These are phyloP conservation scores for Azorinus chamasolen DNA, from an alignment of 2,888 invertebrate genomes.

Conservation along the genomic window DNA sequence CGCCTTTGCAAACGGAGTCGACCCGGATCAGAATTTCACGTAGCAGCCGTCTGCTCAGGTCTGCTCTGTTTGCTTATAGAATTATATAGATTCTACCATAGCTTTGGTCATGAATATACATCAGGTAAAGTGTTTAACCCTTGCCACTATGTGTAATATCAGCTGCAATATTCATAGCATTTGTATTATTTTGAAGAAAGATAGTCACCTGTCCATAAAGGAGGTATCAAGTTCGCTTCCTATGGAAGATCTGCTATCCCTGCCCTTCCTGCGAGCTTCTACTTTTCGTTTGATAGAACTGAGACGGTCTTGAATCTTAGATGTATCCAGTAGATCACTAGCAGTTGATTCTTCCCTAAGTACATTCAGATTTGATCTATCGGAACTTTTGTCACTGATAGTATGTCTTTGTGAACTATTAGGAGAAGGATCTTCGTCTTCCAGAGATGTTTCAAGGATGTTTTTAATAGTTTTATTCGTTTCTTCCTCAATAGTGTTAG, in stretches of 20 bases:
- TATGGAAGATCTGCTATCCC: constrained; percentile 55
- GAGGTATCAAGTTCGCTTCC: constrained; percentile 50
- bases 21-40: too few species aligned
- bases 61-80: too few species aligned
- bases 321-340: constrained; percentile 50
- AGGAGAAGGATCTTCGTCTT: constrained; percentile 45
- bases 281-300: constrained; percentile 64
- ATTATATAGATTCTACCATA: too few species aligned
- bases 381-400: neutral
- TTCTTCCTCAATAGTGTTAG: constrained; percentile 11
- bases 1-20: too few species aligned
- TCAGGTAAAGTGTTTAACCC: too few species aligned
- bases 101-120: too few species aligned
- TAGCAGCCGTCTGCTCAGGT: too few species aligned
- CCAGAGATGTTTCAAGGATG: constrained; percentile 13
- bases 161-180: too few species aligned
- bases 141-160: too few species aligned
- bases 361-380: neutral
- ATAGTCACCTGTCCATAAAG: neutral
- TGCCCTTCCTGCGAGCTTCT: constrained; percentile 49
- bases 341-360: constrained; percentile 55
- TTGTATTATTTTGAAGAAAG: too few species aligned
- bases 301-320: constrained; percentile 42
- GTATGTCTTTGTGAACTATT: neutral
- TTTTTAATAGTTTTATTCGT: constrained; percentile 10